Base-by-base conservation (phyloP, 2,888 invertebrate genomes). In the Eurytoma californica region DNA sequence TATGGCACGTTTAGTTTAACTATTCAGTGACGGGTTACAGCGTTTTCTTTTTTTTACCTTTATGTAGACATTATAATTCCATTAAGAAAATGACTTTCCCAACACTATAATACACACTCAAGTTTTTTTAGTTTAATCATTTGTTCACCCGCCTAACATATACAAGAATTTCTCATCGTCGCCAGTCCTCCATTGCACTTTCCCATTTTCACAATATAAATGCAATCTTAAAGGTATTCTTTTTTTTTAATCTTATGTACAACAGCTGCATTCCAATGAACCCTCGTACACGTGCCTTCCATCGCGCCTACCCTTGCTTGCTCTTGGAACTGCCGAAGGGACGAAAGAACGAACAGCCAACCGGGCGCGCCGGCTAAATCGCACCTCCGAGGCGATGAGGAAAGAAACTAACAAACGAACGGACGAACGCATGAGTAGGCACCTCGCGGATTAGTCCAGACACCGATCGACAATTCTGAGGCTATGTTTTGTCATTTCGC, bases 1-100 rank as follows among this genome's bases (percentile, higher is more conserved):
- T 90, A 90, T 90, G 90, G 90, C 90, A 90, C 90, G 87, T 89
- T 88, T 86, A 87, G 84, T 88, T 87, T 86, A 39, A 86, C 85
- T 89, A 88, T 85, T 86, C 80, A 79, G 39, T 77, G 77, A 79
- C 68, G 67, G 74, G 74, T 84, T 84, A 83, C 83, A 82, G 76
- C 83, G 82, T 78, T 83, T 83, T 65, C 73, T 61, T 63, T 65
- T 80, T 82, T 83, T 84, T 84, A 83, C 83, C 82, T 80, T 83
- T 86, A 85, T 84, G 85, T 84, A 85, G 84, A 85, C 83, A 84
- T 82, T 82, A 82, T 83, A 84, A 39, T 83, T 84, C 85, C 85
- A 86, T 84, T 84, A 80, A 83, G 84, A 85, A 85, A 84, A 79
- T 73, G 47, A 67, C 30, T 72, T 80, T 79, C 65, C 57, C 80